Conservation (phyloP, 2,113 vertebrate genomes). For the Rana temporaria region DNA sequence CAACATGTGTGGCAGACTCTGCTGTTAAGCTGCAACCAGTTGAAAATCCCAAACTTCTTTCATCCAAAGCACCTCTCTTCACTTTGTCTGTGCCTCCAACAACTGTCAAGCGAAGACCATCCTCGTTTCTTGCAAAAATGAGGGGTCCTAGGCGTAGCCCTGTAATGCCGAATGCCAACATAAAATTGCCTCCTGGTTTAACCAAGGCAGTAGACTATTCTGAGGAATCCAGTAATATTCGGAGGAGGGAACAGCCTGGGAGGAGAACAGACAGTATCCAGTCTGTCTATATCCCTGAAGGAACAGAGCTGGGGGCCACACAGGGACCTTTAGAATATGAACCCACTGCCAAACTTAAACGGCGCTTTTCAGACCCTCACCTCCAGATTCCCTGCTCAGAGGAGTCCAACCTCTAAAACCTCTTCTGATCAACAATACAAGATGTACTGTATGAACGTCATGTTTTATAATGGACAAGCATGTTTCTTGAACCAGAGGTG, state of each 20-base stretch:
- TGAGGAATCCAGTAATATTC: conserved; percentile 48
- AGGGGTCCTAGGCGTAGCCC: conserved; percentile 78
- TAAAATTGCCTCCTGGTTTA: conserved; percentile 81
- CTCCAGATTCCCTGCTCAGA: conserved; percentile 61
- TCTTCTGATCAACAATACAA: neutral
- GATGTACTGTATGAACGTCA: neutral
- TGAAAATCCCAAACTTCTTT: conserved; percentile 4
- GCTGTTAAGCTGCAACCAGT: conserved; percentile 36
- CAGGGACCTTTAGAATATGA: conserved; percentile 56
- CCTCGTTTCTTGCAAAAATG: conserved; percentile 69
- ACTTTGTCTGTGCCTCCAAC: conserved; percentile 38
- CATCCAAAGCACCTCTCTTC: neutral
- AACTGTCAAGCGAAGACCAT: conserved; percentile 63
- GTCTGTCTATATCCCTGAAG: conserved; percentile 78
- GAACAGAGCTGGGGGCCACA: conserved; percentile 61
- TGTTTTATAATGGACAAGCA: too few species aligned
- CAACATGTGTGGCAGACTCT: conserved; percentile 34
- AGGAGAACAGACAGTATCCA: conserved; percentile 84
- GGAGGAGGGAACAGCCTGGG: conserved; percentile 74
- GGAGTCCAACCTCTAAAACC: conserved; percentile 58
- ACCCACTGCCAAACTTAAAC: conserved; percentile 67
- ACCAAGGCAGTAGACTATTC: conserved; percentile 59
- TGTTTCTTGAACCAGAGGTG: too few species aligned
- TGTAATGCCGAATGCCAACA: conserved; percentile 82
- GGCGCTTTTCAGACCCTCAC: conserved; percentile 88